Conservation (phyloP, 2,888 invertebrate genomes). For the Drosophila demipolita region DNA sequence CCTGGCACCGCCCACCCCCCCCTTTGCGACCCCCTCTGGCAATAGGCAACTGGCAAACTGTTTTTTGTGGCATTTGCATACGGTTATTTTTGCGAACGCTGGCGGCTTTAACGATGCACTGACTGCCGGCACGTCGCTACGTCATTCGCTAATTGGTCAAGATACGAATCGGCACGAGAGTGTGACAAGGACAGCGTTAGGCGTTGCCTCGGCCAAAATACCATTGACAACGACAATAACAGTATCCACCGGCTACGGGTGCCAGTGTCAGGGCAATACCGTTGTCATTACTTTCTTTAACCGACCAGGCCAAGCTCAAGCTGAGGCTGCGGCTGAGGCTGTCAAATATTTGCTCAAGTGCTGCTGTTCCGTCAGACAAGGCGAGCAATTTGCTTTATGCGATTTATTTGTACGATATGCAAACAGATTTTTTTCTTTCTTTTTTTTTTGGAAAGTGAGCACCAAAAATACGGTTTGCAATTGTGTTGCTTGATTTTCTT, state of each 20-base stretch:
- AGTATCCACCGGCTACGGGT: slow-evolving; percentile 5
- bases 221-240: slow-evolving; percentile 11
- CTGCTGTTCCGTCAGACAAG: slow-evolving; percentile 42
- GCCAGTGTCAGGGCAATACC: slow-evolving; percentile 27
- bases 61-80: slow-evolving; percentile 66
- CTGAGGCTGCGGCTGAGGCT: slow-evolving; percentile 11
- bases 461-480: slow-evolving; percentile 27
- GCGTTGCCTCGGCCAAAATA: slow-evolving; percentile 55
- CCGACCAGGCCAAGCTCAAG: slow-evolving; percentile 4
- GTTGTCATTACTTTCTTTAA: slow-evolving; percentile 65
- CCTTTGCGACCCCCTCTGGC: not conserved
- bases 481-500: slow-evolving; percentile 28
- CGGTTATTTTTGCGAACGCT: slow-evolving; percentile 56
- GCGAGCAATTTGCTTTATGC: slow-evolving; percentile 68
- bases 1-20: not conserved
- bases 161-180: slow-evolving; percentile 68
- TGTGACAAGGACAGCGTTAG: slow-evolving; percentile 51
- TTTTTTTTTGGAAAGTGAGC: slow-evolving; percentile 45
- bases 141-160: slow-evolving; percentile 78
- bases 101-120: slow-evolving; percentile 63
- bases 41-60: slow-evolving; percentile 14
- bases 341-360: slow-evolving; percentile 67
- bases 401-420: slow-evolving; percentile 61
- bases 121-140: slow-evolving; percentile 66
- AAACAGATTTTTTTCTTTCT: slow-evolving; percentile 21